A percentile compares a stretch with the other conserved stretches of the same genome.
phyloP scores from a whole-genome alignment of 2,797 vertebrate species.

The Garrulus glandarius region DNA sequence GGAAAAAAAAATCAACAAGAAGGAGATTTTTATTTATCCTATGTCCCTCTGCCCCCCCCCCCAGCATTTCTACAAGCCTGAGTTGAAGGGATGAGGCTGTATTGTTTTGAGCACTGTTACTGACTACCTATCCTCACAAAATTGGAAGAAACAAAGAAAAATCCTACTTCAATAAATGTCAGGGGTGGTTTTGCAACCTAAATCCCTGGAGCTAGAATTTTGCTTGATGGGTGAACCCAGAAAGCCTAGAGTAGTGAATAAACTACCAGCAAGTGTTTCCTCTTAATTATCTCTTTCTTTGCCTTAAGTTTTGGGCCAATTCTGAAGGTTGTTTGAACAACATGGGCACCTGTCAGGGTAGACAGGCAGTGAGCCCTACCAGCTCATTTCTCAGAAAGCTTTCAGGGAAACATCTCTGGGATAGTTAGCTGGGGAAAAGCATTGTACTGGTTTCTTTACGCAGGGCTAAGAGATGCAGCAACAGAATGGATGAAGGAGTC shows the following conservation, averaged over 20 bases:
- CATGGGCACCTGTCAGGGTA: not conserved
- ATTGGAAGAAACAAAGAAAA: not conserved
- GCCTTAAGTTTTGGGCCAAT: not conserved
- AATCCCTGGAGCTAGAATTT: not conserved
- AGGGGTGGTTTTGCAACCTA: not conserved
- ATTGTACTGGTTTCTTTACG: not conserved
- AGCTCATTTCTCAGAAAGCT: not conserved
- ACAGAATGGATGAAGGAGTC: not conserved
- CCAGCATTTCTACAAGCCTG: not conserved
- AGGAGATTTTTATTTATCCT: not conserved
- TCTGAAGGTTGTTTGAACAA: not conserved
- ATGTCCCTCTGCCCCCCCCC: fast-evolving
- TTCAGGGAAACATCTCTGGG: not conserved
- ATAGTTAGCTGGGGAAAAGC: not conserved
- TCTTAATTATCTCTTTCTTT: not conserved
- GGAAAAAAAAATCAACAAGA: not conserved
- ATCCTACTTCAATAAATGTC: not conserved
- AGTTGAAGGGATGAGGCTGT: not conserved
- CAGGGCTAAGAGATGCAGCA: not conserved
- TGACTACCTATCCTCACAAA: not conserved
- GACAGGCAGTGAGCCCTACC: not conserved
- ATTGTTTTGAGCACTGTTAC: not conserved
- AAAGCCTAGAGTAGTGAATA: not conserved
- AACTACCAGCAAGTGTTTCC: not conserved
- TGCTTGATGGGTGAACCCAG: not conserved